Evolutionary conservation across 2,113 vertebrate genomes (phyloP).

Genomic region (Dasypus novemcinctus): DNA sequence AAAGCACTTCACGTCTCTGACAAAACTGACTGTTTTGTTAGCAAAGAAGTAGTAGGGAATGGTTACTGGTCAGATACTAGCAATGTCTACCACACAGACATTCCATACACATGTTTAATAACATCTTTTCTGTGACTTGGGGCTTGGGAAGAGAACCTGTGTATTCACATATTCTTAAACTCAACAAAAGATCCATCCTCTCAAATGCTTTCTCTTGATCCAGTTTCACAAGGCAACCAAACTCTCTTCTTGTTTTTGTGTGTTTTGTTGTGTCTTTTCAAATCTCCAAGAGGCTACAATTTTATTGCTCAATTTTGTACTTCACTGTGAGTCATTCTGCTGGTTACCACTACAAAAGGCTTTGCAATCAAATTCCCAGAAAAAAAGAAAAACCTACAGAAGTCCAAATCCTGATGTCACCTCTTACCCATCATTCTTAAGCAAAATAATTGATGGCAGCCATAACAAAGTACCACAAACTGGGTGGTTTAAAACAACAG

Average conservation of each 20-base stretch:
- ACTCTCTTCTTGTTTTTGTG: constrained; percentile 37
- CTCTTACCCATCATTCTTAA: constrained; percentile 35
- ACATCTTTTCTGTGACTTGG: not conserved
- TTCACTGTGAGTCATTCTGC: constrained; percentile 48
- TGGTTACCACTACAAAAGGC: constrained; percentile 22
- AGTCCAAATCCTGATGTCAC: not conserved
- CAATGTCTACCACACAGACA: not conserved
- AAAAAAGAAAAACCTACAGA: not conserved
- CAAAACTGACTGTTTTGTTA: not conserved
- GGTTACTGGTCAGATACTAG: not conserved
- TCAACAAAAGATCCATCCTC: not conserved
- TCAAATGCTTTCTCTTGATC: constrained; percentile 30
- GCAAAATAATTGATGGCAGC: constrained; percentile 16
- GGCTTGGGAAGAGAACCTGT: constrained; percentile 11
- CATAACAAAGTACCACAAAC: too few relatives aligned
- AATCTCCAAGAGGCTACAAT: constrained; percentile 43
- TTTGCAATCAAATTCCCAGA: constrained; percentile 48
- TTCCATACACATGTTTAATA: not conserved
- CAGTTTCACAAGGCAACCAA: constrained; percentile 40
- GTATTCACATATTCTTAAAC: constrained; percentile 25
- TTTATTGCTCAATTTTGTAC: constrained; percentile 57
- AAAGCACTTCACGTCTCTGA: not conserved
- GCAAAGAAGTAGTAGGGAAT: not conserved
- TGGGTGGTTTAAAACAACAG: too few relatives aligned
- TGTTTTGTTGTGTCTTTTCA: constrained; percentile 54